Conservation (phyloP, 1,140 invertebrate species). For the Drosophila nannoptera region DNA sequence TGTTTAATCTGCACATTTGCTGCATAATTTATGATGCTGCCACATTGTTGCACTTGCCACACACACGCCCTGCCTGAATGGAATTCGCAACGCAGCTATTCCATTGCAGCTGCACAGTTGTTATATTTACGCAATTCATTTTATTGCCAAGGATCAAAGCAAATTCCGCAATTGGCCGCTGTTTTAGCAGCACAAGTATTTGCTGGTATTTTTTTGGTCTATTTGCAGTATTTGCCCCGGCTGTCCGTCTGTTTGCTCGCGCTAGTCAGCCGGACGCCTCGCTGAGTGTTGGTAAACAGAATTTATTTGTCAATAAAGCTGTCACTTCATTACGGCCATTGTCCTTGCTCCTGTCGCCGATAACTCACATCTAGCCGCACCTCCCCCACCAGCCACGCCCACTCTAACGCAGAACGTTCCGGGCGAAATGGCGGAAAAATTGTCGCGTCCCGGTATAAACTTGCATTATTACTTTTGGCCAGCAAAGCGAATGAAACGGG, state of each 20-base stretch:
- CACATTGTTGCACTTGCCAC: conserved; percentile 48
- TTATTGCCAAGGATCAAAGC: conserved; percentile 67
- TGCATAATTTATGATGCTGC: conserved; percentile 67
- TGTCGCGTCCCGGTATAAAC: conserved; percentile 64
- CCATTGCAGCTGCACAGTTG: conserved; percentile 30
- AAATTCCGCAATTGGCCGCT: conserved; percentile 63
- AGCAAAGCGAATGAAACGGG: conserved; percentile 1
- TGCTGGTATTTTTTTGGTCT: conserved; percentile 26
- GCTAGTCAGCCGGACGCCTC: conserved; percentile 19
- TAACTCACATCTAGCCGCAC: conserved; percentile 47
- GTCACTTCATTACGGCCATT: conserved; percentile 75
- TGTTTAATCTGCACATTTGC: conserved; percentile 75
- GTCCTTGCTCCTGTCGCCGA: conserved; percentile 50
- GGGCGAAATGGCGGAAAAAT: conserved; percentile 41
- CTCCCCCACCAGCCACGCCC: not conserved
- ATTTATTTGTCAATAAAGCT: conserved; percentile 78
- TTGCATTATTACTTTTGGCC: conserved; percentile 62
- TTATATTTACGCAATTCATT: conserved; percentile 73
- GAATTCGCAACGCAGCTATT: conserved; percentile 56
- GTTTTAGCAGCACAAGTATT: conserved; percentile 19
- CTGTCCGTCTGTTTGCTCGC: conserved; percentile 26
- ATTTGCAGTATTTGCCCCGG: conserved; percentile 22
- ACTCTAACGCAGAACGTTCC: conserved; percentile 20
- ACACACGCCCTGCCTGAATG: conserved; percentile 44
- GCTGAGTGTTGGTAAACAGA: conserved; percentile 71